Conservation (phyloP, 2,797 vertebrate species). For the Rallus crepitans region DNA sequence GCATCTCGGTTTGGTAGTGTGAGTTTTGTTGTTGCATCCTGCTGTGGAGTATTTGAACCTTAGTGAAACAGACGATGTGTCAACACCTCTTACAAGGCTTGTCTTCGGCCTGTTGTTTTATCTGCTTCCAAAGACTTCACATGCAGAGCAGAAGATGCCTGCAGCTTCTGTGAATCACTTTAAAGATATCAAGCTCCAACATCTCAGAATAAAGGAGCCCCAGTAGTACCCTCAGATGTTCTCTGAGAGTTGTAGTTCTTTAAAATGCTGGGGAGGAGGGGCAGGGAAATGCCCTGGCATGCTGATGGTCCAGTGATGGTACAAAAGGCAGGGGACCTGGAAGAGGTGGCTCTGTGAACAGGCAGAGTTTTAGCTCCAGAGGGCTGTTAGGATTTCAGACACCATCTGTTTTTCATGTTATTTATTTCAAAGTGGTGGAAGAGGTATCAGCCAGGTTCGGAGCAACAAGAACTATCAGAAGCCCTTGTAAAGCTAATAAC, state of each 20-base stretch:
- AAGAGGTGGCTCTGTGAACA: background rate
- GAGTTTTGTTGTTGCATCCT: slow-evolving; percentile 18
- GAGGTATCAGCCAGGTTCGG: background rate
- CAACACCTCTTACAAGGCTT: background rate
- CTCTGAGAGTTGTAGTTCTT: background rate
- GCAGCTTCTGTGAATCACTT: background rate
- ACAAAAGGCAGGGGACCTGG: background rate
- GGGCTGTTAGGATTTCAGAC: background rate
- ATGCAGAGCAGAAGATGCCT: slow-evolving; percentile 1
- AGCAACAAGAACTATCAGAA: background rate
- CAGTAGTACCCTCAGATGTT: background rate
- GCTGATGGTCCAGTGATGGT: background rate
- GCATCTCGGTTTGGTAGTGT: background rate
- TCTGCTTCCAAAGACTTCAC: background rate
- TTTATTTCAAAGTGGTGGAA: background rate
- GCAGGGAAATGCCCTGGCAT: background rate
- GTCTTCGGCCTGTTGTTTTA: slow-evolving; percentile 8
- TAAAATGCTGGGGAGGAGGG: background rate
- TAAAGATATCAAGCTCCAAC: background rate
- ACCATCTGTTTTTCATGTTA: background rate
- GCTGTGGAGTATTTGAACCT: background rate
- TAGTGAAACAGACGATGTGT: background rate
- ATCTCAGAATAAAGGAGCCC: background rate
- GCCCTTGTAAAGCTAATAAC: background rate
- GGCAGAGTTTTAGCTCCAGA: background rate